Percentiles rank a stretch among this genome's conserved stretches.
phyloP scores from a whole-genome alignment of 2,888 invertebrate genomes.

The Parascotia fuliginaria region DNA sequence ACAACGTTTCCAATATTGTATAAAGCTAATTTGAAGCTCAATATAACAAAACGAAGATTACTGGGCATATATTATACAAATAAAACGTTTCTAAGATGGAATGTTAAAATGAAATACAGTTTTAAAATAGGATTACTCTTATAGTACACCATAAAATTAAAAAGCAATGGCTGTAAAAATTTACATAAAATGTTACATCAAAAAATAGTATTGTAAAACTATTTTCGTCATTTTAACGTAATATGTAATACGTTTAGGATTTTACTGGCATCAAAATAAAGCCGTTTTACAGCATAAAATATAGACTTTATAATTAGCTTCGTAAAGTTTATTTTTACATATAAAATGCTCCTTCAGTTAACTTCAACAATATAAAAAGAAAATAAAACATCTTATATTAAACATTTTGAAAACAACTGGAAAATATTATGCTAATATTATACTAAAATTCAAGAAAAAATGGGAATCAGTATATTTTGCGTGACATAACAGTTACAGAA shows the following conservation, averaged over 20 bases:
- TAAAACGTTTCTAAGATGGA: conserved; percentile 19
- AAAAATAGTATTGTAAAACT: conserved; percentile 30
- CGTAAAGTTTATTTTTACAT: not conserved
- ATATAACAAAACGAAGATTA: conserved; percentile 12
- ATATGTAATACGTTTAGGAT: conserved; percentile 21
- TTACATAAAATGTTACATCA: conserved; percentile 43
- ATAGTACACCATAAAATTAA: conserved; percentile 56
- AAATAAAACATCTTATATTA: conserved; percentile 12
- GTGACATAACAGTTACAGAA: conserved; percentile 63
- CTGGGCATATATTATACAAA: conserved; percentile 7
- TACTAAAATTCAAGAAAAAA: conserved; percentile 45
- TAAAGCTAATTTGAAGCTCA: not conserved
- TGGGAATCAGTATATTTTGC: conserved; percentile 46
- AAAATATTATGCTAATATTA: conserved; percentile 28
- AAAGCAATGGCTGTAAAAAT: conserved; percentile 53
- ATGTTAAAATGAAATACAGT: conserved; percentile 27
- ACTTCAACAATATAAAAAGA: conserved; percentile 11
- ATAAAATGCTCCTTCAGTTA: not conserved
- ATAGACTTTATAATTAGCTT: not conserved
- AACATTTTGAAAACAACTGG: conserved; percentile 19
- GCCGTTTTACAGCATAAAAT: conserved; percentile 13
- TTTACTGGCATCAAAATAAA: conserved; percentile 19
- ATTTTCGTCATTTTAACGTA: conserved; percentile 44
- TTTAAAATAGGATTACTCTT: conserved; percentile 47
- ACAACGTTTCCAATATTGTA: no score